These are phyloP conservation scores for Campoletis raptor DNA, from an alignment of 2,888 invertebrate genomes.

Conservation along the genomic window DNA sequence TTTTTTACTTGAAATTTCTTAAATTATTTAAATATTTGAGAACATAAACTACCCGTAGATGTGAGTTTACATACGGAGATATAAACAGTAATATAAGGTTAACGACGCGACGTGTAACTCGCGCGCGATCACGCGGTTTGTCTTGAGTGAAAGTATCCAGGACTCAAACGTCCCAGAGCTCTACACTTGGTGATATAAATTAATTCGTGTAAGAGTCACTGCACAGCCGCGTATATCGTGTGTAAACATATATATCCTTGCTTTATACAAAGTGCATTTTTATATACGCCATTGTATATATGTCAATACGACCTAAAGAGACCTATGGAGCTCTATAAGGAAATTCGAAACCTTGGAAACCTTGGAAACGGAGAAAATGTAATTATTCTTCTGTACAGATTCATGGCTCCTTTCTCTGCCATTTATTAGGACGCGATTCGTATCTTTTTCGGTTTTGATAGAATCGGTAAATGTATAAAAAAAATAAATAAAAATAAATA, in stretches of 20 bases:
- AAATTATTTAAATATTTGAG: background rate
- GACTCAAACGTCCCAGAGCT: slow-evolving; percentile 14
- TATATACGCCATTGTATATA: background rate
- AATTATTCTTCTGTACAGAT: slow-evolving; percentile 9
- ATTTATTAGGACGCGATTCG: background rate
- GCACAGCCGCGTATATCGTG: slow-evolving; percentile 40
- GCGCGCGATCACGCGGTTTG: slow-evolving; percentile 35
- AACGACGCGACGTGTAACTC: slow-evolving; percentile 41
- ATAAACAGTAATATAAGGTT: slow-evolving; percentile 46
- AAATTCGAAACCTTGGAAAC: slow-evolving; percentile 65
- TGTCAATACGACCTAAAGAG: background rate
- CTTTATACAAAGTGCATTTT: background rate
- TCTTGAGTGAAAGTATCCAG: slow-evolving; percentile 64
- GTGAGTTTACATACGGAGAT: background rate
- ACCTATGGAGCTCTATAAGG: slow-evolving; percentile 49
- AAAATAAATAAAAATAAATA: background rate
- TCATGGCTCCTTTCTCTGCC: slow-evolving; percentile 37
- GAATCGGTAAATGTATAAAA: background rate
- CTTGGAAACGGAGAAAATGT: slow-evolving; percentile 42
- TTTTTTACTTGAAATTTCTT: background rate
- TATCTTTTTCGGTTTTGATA: background rate
- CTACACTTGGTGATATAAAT: slow-evolving; percentile 55
- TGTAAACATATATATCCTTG: slow-evolving; percentile 10
- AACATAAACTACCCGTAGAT: background rate
- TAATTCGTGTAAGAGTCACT: slow-evolving; percentile 56